Evolutionary conservation across 2,888 invertebrate genomes (phyloP).

Genomic region (Lymantria dispar): DNA sequence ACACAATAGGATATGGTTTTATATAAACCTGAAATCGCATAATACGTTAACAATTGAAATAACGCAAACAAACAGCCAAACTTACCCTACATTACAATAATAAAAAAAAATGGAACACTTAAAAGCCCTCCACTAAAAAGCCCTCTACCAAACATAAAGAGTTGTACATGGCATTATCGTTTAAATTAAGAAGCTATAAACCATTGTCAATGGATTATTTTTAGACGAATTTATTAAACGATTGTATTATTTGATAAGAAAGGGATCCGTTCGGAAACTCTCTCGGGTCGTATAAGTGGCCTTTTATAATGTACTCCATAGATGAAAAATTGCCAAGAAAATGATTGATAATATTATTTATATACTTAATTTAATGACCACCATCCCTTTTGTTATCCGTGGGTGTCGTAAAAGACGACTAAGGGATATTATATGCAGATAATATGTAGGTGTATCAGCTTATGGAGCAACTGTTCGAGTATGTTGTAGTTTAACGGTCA

Average conservation of each 20-base stretch:
- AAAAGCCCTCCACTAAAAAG: neutral
- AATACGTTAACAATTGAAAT: neutral
- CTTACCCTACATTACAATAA: neutral
- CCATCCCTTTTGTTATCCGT: too few species aligned
- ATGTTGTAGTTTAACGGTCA: too few species aligned
- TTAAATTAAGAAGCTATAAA: constrained; percentile 8
- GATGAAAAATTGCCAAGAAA: neutral
- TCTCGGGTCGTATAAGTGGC: constrained; percentile 1
- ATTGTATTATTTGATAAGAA: constrained; percentile 13
- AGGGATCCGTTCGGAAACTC: constrained; percentile 6
- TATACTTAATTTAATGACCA: too few species aligned
- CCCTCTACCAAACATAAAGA: constrained; percentile 2
- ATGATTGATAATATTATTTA: neutral
- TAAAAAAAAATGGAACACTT: neutral
- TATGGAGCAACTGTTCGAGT: too few species aligned
- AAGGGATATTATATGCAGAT: too few species aligned
- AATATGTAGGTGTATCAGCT: too few species aligned
- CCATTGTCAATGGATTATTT: constrained; percentile 10
- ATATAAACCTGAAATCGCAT: too few species aligned
- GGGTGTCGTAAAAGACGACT: too few species aligned
- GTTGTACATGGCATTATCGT: constrained; percentile 3
- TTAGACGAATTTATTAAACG: constrained; percentile 4
- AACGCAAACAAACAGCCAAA: neutral
- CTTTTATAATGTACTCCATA: constrained; percentile 3
- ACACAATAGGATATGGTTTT: too few species aligned